These are phyloP conservation scores for Alauda arvensis DNA, from an alignment of 2,797 vertebrate genomes.

Conservation along the genomic window DNA sequence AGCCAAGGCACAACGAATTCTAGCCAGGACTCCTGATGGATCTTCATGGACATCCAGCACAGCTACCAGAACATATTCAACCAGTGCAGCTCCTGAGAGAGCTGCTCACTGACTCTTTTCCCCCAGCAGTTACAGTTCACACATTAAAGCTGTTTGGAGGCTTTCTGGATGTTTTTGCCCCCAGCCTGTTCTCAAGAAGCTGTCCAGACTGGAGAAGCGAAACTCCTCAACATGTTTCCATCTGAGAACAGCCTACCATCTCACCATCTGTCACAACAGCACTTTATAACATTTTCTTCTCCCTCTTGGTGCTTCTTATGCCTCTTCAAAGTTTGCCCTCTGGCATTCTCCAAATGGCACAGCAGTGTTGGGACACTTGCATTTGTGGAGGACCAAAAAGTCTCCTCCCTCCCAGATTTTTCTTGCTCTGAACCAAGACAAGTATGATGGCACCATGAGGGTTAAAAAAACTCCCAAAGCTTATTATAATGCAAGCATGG, in stretches of 20 bases:
- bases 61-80: not conserved
- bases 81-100: not conserved
- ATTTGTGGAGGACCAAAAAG: not conserved
- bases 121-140: not conserved
- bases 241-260: constrained; percentile 17
- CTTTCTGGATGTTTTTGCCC: not conserved
- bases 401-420: not conserved
- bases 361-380: not conserved
- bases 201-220: constrained; percentile 3
- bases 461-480: not conserved
- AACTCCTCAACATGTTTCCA: not conserved
- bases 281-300: constrained; percentile 20
- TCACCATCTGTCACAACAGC: constrained; percentile 16
- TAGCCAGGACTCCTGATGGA: not conserved
- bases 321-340: constrained; percentile 10
- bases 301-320: not conserved
- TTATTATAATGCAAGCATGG: not conserved
- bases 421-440: not conserved
- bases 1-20: not conserved
- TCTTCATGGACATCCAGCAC: not conserved
- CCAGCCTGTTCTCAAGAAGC: not conserved
- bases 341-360: constrained; percentile 1
- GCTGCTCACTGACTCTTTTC: not conserved
- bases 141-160: not conserved
- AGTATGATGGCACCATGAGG: rapidly evolving